Evolutionary conservation across 2,113 vertebrate species (phyloP).

Genomic region (Rhadina sibilatrix): DNA sequence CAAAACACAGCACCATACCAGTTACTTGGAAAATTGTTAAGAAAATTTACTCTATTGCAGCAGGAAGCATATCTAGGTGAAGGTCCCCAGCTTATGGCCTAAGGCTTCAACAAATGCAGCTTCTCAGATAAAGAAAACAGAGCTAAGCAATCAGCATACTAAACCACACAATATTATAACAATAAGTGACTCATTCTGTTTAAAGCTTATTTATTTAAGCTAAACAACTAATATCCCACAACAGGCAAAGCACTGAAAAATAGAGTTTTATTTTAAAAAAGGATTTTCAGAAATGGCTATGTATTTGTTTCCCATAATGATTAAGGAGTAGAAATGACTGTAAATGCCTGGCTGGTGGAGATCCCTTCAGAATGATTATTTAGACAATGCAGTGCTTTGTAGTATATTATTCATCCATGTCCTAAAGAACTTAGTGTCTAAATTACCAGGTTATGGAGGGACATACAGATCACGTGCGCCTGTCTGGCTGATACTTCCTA

Average conservation of each 20-base stretch:
- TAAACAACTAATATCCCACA: background rate
- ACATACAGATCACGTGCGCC: rapidly evolving
- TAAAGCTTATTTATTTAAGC: background rate
- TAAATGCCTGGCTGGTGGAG: background rate
- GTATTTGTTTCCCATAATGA: background rate
- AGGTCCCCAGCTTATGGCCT: background rate
- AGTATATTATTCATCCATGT: background rate
- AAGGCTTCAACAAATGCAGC: background rate
- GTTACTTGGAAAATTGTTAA: background rate
- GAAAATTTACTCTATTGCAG: background rate
- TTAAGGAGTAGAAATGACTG: background rate
- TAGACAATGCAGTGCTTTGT: background rate
- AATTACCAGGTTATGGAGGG: background rate
- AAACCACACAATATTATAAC: background rate
- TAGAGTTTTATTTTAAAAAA: background rate
- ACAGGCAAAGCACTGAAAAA: background rate
- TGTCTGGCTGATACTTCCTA: background rate
- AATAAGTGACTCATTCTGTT: background rate
- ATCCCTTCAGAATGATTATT: background rate
- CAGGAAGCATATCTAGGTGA: background rate
- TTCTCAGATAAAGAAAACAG: background rate
- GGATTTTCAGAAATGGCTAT: background rate
- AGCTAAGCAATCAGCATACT: background rate
- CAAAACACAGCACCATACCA: background rate
- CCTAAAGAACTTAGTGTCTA: background rate